Conservation (phyloP, 2,888 invertebrate species). For the Mantis religiosa region DNA sequence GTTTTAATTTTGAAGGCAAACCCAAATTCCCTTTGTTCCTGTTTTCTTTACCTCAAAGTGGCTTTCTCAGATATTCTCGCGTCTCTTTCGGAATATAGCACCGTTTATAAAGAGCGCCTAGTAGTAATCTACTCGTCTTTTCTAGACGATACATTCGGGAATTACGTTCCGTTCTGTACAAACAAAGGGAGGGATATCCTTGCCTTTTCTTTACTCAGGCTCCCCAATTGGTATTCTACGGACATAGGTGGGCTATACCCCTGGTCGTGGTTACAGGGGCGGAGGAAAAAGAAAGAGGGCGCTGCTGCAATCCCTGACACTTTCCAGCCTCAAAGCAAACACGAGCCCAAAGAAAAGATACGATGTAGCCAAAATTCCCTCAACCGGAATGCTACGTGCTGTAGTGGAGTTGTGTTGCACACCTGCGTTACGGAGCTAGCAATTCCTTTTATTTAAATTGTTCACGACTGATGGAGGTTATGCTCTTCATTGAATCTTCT, state of each 20-base stretch:
- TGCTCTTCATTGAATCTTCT: too few relatives aligned
- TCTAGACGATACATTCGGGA: neutral
- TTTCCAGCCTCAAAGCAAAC: neutral
- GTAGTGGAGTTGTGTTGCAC: neutral
- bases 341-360: neutral
- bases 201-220: neutral
- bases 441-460: neutral
- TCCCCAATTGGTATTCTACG: neutral
- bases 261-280: neutral
- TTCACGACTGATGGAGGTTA: neutral
- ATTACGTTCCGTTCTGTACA: neutral
- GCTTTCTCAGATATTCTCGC: neutral
- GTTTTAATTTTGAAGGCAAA: neutral
- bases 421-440: neutral
- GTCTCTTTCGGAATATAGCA: neutral
- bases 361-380: neutral
- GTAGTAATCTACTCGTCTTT: neutral
- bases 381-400: neutral
- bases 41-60: neutral
- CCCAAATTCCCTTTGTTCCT: neutral
- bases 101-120: neutral
- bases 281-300: neutral
- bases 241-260: neutral
- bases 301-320: neutral
- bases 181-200: neutral